These are phyloP conservation scores for Erpornis zantholeuca DNA, from an alignment of 2,113 vertebrate species.

Conservation along the genomic window DNA sequence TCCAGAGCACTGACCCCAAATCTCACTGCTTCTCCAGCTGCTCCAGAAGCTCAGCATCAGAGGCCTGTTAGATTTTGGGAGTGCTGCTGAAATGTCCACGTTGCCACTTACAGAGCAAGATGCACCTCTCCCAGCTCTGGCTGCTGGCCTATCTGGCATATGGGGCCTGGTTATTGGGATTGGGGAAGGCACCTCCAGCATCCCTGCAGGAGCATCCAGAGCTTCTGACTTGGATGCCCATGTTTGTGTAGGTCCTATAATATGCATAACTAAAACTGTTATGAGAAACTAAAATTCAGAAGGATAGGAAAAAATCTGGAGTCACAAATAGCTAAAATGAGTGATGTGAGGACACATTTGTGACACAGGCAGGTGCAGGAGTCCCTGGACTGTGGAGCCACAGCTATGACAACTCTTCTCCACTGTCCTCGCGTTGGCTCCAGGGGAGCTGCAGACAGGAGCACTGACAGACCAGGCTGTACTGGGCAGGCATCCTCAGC, in stretches of 20 bases:
- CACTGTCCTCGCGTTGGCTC: accelerated
- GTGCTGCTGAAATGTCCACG: not conserved
- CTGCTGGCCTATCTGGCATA: not conserved
- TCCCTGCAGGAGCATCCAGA: not conserved
- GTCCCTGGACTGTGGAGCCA: not conserved
- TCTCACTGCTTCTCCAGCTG: accelerated
- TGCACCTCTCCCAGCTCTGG: not conserved
- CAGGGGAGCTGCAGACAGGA: accelerated
- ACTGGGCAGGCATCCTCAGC: not conserved
- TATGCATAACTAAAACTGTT: not conserved
- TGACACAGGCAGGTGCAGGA: not conserved
- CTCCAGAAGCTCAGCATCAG: not conserved
- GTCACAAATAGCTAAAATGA: not conserved
- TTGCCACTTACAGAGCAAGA: not conserved
- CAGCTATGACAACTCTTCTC: not conserved
- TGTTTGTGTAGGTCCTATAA: not conserved
- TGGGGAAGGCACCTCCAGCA: not conserved
- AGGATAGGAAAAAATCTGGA: not conserved
- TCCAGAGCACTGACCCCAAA: not conserved
- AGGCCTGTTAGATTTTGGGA: not conserved
- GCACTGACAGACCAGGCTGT: not conserved
- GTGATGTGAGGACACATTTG: not conserved
- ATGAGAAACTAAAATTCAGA: not conserved
- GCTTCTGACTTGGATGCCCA: not conserved
- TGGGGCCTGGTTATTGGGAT: not conserved